Conservation (phyloP, 2,113 vertebrate genomes). For the Symphodus melops region DNA sequence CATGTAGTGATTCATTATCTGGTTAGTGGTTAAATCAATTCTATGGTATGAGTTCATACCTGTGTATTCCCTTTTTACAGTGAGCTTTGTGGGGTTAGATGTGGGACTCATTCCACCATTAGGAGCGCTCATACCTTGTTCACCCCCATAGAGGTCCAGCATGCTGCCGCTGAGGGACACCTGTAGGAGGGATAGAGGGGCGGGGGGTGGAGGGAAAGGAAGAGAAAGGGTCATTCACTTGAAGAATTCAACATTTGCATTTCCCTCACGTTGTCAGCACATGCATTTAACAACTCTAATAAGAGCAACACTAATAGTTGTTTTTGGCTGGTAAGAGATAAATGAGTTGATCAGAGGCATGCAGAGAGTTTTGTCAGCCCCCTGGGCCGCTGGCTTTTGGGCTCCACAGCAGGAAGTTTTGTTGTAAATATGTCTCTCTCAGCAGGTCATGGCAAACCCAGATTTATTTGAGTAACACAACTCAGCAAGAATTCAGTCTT, state of each 20-base stretch:
- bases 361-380: slow-evolving; percentile 11
- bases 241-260: slow-evolving; percentile 24
- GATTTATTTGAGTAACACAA: slow-evolving; percentile 11
- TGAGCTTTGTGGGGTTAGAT: slow-evolving; percentile 88
- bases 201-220: neutral
- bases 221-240: slow-evolving; percentile 19
- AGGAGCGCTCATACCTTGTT: slow-evolving; percentile 89
- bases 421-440: slow-evolving; percentile 10
- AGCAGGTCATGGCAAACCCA: slow-evolving; percentile 40
- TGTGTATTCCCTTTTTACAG: slow-evolving; percentile 93
- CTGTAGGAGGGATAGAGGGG: slow-evolving; percentile 70
- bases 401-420: slow-evolving; percentile 27
- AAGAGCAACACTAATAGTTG: slow-evolving; percentile 48
- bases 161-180: slow-evolving; percentile 89
- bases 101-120: slow-evolving; percentile 89
- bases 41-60: slow-evolving; percentile 84
- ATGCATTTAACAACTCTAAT: too few relatives aligned
- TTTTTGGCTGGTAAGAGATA: slow-evolving; percentile 31
- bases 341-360: slow-evolving; percentile 26
- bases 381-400: neutral
- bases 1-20: neutral
- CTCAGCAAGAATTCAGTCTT: slow-evolving; percentile 10
- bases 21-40: slow-evolving; percentile 42
- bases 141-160: slow-evolving; percentile 92
- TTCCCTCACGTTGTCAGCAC: slow-evolving; percentile 14